Percentiles rank a stretch among this genome's conserved stretches.
These are phyloP conservation scores for Aptenodytes patagonicus DNA, from an alignment of 2,113 vertebrate species.

Conservation along the genomic window DNA sequence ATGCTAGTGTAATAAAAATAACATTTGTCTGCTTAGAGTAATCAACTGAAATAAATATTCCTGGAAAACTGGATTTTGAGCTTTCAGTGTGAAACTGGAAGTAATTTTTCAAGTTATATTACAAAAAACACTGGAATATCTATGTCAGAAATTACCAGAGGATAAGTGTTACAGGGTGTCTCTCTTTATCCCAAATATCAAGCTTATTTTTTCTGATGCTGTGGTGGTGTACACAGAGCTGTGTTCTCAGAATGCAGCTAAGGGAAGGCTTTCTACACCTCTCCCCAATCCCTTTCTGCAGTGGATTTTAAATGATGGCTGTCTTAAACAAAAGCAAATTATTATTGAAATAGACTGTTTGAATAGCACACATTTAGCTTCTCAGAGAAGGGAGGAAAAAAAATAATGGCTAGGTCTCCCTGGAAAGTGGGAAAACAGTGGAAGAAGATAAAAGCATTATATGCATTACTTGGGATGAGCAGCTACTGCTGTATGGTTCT, in stretches of 20 bases:
- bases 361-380: not conserved
- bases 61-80: not conserved
- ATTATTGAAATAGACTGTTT: not conserved
- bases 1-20: not conserved
- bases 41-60: not conserved
- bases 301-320: not conserved
- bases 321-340: not conserved
- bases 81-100: not conserved
- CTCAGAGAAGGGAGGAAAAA: not conserved
- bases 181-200: not conserved
- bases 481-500: not conserved
- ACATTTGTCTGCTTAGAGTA: not conserved
- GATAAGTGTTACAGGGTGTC: not conserved
- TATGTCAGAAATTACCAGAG: not conserved
- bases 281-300: not conserved
- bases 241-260: not conserved
- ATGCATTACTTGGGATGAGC: not conserved
- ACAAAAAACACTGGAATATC: not conserved
- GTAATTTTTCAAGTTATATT: not conserved
- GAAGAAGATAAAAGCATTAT: not conserved
- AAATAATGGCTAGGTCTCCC: not conserved
- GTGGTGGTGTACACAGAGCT: not conserved
- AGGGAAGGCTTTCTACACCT: not conserved
- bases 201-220: not conserved
- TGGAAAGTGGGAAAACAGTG: not conserved